Percentiles rank a stretch among this genome's conserved stretches.
Conservation (phyloP, 2,113 vertebrate genomes). For the Myrmophylax atrothorax region DNA sequence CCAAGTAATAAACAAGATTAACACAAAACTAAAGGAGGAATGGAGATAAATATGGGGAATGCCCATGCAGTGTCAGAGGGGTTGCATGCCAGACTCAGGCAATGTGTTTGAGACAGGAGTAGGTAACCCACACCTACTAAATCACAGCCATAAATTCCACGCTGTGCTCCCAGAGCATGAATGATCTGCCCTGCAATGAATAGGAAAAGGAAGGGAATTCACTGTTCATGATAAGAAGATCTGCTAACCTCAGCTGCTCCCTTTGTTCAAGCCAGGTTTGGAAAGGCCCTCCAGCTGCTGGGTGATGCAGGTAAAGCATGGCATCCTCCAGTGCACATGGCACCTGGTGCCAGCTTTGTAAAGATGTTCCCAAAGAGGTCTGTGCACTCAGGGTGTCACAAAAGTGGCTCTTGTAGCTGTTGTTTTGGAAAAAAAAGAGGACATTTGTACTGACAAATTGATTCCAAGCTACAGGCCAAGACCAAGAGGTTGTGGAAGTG, state of each 20-base stretch:
- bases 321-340: background rate
- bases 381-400: accelerated
- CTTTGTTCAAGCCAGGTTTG: accelerated
- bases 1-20: slow-evolving; percentile 20
- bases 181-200: background rate
- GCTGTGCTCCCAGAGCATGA: background rate
- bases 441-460: too few species aligned
- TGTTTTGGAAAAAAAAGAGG: background rate
- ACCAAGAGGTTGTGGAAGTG: background rate
- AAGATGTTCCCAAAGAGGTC: background rate
- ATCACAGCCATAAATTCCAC: background rate
- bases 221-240: accelerated
- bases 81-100: background rate
- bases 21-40: background rate
- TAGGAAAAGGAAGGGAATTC: background rate
- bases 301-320: background rate
- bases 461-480: background rate
- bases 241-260: background rate
- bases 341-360: background rate
- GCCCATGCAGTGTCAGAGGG: background rate
- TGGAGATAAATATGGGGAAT: background rate
- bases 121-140: background rate
- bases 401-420: background rate
- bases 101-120: background rate
- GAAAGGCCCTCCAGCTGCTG: background rate